These are phyloP conservation scores for Heliconius hermathena DNA, from an alignment of 1,140 invertebrate genomes.

Conservation along the genomic window DNA sequence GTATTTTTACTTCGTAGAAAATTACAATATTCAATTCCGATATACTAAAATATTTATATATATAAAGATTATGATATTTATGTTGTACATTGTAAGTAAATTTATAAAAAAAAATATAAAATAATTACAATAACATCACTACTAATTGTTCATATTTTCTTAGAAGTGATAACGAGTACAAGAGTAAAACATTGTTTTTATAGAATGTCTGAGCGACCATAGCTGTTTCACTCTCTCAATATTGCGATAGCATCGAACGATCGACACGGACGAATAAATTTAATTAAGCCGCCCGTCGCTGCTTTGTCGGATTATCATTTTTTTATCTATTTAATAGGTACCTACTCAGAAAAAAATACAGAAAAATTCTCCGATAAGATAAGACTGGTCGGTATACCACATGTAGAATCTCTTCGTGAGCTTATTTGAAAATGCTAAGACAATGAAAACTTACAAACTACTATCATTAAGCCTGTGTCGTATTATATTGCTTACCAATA, in stretches of 20 bases:
- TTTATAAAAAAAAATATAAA: background rate
- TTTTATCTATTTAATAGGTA: conserved; percentile 52
- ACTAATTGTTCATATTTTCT: background rate
- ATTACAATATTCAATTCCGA: too few species aligned
- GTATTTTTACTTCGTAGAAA: too few species aligned
- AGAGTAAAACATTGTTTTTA: conserved; percentile 31
- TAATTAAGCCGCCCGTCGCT: conserved; percentile 62
- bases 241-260: conserved; percentile 39
- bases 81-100: background rate
- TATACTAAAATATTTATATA: background rate
- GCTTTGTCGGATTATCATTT: conserved; percentile 47
- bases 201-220: conserved; percentile 28
- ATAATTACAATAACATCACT: too few species aligned
- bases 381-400: conserved; percentile 25
- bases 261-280: conserved; percentile 60
- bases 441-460: background rate
- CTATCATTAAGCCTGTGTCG: background rate
- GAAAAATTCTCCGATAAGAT: conserved; percentile 43
- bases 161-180: conserved; percentile 7
- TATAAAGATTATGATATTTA: background rate
- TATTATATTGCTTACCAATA: background rate
- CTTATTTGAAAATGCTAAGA: background rate
- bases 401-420: conserved; percentile 14
- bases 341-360: conserved; percentile 35
- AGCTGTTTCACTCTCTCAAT: conserved; percentile 9